phyloP scores from a whole-genome alignment of 2,113 vertebrate genomes.

The Perca schrenkii region DNA sequence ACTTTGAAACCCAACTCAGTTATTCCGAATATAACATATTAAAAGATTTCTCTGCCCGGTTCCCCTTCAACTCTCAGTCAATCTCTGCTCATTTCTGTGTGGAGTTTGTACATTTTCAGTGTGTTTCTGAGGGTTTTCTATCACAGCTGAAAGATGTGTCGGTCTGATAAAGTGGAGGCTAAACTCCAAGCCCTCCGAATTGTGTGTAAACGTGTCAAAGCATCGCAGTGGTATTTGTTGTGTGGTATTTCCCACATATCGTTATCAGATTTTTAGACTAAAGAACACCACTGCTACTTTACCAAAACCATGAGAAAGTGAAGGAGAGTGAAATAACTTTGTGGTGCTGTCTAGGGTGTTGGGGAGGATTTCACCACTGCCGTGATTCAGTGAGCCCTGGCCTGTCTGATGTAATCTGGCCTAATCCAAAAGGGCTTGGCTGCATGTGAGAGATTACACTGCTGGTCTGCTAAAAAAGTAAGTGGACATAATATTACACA shows the following conservation, averaged over 20 bases:
- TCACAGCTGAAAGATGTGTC: neutral
- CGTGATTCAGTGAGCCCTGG: constrained; percentile 43
- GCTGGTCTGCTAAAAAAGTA: constrained; percentile 19
- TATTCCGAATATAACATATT: neutral
- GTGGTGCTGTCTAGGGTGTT: constrained; percentile 24
- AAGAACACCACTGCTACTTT: neutral
- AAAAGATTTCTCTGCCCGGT: neutral
- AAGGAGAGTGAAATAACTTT: constrained; percentile 16
- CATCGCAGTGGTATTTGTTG: neutral
- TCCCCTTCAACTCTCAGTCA: neutral
- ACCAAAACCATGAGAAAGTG: constrained; percentile 14
- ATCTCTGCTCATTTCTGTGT: neutral
- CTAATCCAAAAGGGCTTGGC: constrained; percentile 72
- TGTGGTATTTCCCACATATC: neutral
- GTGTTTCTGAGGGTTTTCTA: neutral
- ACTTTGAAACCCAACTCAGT: neutral
- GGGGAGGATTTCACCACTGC: constrained; percentile 59
- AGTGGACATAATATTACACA: neutral
- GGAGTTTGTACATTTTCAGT: neutral
- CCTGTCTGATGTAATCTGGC: constrained; percentile 70
- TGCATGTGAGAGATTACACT: constrained; percentile 66
- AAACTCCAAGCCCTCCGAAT: neutral
- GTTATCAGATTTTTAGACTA: neutral
- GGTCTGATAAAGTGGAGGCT: neutral
- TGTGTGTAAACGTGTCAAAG: neutral